Evolutionary conservation across 1,140 invertebrate species (phyloP), one percentile per base, ranked within the genome.

Genomic region (Megalopta genalis): DNA sequence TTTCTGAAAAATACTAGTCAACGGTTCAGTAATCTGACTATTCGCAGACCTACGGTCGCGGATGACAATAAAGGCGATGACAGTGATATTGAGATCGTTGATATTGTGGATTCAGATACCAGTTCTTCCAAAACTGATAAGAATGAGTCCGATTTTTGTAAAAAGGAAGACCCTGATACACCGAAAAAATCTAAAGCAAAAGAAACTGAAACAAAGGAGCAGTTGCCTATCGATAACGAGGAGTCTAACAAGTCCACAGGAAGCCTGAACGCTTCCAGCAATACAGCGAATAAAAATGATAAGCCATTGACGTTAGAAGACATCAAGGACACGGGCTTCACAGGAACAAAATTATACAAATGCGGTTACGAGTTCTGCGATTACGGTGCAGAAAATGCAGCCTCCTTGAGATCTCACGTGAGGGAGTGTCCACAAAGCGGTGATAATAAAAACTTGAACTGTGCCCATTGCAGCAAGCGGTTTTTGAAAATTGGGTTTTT

Each of bases 391-490:
- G 73, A 83, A 3, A 93, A 86, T 27, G 69, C 89, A 0, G 72
- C 59, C 0, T 60, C 81, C 2, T 90, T 95, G 23, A 93, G 93
- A 79, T 86, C 86, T 5, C 95, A 95, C 62, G 70, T 94, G 32
- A 91, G 90, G 27, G 89, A 91, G 16, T 95, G 94, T 66, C 72
- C 85, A 3, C 49, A 82, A 5, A 69, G 59, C 12, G 73, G 82
- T 7, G 87, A 88, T 12, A 80, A 79, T 0, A 88, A 87, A 16
- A 80, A 85, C 81, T 77, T 92, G 23, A 84, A 74, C 63, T 96
- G 95, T 85, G 89, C 88, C 5, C 94, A 95, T 82, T 95, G 94
- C 75, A 88, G 90, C 5, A 93, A 93, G 80, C 76, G 84, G 25
- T 90, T 94, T 12, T 60, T 90, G 1, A 92, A 93, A 67, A 69